phyloP scores from a whole-genome alignment of 1,140 invertebrate species.

The Stegodyphus mimosarum region DNA sequence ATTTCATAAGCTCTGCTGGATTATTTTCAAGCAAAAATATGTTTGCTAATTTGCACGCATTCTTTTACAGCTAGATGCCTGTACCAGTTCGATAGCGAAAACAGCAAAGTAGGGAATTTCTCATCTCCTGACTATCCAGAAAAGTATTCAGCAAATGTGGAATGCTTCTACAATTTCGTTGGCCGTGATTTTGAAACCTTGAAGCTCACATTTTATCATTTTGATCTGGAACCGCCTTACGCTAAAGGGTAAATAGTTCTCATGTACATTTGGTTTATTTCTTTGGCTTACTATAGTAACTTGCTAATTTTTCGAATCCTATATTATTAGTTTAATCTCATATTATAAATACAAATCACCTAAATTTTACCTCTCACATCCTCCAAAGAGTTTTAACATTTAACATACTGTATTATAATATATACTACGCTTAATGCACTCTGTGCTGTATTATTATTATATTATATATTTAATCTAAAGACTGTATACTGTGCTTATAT shows the following conservation, averaged over 20 bases:
- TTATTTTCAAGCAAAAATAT: no score
- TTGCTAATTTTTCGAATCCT: no score
- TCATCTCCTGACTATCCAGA: constrained; percentile 63
- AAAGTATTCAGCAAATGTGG: constrained; percentile 61
- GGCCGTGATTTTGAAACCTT: constrained; percentile 62
- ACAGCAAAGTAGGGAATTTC: constrained; percentile 63
- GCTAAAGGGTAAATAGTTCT: constrained; percentile 60
- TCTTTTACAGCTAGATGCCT: constrained; percentile 52
- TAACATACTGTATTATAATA: no score
- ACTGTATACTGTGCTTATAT: not conserved
- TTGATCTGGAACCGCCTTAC: constrained; percentile 63
- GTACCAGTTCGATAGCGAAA: constrained; percentile 62
- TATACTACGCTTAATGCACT: not conserved
- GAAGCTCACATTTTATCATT: constrained; percentile 58
- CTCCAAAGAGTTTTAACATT: no score
- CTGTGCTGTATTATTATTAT: not conserved
- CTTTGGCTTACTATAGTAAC: no score
- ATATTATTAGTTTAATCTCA: no score
- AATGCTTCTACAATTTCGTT: constrained; percentile 64
- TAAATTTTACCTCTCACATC: no score
- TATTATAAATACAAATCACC: no score
- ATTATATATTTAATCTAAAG: not conserved
- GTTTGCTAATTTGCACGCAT: not conserved
- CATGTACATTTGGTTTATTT: no score
- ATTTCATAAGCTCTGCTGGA: no score